phyloP scores from a whole-genome alignment of 1,140 invertebrate genomes.

The Diabrotica virgifera region DNA sequence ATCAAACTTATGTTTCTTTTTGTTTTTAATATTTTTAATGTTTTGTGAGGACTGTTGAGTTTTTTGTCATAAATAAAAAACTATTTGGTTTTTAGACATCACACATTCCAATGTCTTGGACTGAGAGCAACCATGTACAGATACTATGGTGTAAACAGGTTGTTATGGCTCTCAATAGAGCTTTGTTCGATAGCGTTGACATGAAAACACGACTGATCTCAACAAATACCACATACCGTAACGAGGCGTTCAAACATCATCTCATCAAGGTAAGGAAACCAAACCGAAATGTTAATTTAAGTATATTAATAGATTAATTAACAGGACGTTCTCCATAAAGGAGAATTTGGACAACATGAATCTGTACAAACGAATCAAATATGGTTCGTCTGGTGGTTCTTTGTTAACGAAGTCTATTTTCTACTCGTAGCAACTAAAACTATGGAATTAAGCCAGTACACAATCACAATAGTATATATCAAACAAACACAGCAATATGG shows the following conservation, averaged over 20 bases:
- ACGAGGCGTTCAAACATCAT: slow-evolving; percentile 44
- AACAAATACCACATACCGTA: slow-evolving; percentile 41
- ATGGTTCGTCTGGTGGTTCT: too few species aligned
- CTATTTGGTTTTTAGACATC: slow-evolving; percentile 58
- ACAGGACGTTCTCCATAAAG: too few species aligned
- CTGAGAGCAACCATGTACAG: slow-evolving; percentile 82
- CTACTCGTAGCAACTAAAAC: too few species aligned
- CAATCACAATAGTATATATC: too few species aligned
- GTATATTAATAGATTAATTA: too few species aligned
- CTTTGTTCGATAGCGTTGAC: slow-evolving; percentile 80
- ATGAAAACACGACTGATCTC: slow-evolving; percentile 51
- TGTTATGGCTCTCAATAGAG: slow-evolving; percentile 72
- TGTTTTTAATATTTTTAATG: too few species aligned
- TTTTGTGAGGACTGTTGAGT: not conserved
- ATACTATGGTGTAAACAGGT: slow-evolving; percentile 92
- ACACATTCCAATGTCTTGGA: slow-evolving; percentile 79
- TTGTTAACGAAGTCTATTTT: too few species aligned
- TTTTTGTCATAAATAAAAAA: not conserved
- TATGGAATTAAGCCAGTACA: too few species aligned
- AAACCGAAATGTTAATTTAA: not conserved
- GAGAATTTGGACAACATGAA: too few species aligned
- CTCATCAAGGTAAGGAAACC: slow-evolving; percentile 38
- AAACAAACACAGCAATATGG: too few species aligned
- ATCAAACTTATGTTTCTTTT: too few species aligned
- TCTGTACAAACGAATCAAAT: too few species aligned